Conservation (phyloP, 35 echinoderm and acorn worm genomes). For the Stichopus chloronotus region DNA sequence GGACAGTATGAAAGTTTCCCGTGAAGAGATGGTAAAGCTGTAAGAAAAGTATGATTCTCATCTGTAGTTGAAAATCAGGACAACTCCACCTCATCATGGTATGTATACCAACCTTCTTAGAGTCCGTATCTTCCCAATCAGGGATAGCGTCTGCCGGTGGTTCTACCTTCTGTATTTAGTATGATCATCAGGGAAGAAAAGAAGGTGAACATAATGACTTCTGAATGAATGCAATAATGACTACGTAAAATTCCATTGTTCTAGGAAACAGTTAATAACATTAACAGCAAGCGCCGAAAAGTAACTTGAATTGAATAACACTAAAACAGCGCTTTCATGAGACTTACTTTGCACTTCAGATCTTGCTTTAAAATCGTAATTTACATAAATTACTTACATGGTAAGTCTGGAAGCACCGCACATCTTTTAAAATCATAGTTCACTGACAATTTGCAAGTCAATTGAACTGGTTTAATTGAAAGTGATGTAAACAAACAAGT, state of each 20-base stretch:
- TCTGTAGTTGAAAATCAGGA: not conserved
- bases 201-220: not conserved
- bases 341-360: not conserved
- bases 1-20: too few species aligned
- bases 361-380: too few species aligned
- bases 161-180: not conserved
- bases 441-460: too few species aligned
- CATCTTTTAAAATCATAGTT: too few species aligned
- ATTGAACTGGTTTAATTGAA: too few species aligned
- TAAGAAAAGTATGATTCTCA: too few species aligned
- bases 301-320: not conserved
- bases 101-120: not conserved
- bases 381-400: too few species aligned
- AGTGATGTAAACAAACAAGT: too few species aligned
- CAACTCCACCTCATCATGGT: not conserved
- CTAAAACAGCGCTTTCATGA: not conserved
- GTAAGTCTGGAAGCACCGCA: too few species aligned
- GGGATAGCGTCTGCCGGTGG: not conserved
- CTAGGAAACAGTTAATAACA: not conserved
- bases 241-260: not conserved
- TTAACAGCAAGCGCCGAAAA: not conserved
- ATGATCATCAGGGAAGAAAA: not conserved
- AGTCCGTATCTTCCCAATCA: not conserved
- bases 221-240: not conserved
- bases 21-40: too few species aligned